These are phyloP conservation scores for Eulemur rubriventer DNA, from an alignment of 2,797 vertebrate species.

Conservation along the genomic window DNA sequence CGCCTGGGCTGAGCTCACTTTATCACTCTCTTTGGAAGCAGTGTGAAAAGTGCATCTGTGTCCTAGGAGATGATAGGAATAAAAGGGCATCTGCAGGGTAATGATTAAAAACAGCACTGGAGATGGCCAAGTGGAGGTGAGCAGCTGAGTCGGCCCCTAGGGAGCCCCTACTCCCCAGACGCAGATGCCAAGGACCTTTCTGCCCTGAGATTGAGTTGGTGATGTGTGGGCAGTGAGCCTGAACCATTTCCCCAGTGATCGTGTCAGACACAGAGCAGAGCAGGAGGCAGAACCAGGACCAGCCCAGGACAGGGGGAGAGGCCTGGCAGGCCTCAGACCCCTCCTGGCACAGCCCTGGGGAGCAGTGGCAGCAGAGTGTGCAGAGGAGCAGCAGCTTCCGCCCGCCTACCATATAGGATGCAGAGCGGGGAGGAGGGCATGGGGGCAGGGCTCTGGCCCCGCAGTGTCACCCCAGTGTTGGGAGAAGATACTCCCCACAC, in stretches of 20 bases:
- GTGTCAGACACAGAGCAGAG: background rate
- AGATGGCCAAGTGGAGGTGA: background rate
- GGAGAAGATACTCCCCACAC: background rate
- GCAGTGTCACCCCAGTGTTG: too few relatives aligned
- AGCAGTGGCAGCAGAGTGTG: background rate
- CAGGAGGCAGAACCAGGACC: background rate
- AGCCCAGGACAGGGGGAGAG: background rate
- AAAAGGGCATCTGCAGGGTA: background rate
- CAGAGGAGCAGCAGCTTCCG: background rate
- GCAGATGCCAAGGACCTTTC: background rate
- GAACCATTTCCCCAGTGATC: background rate
- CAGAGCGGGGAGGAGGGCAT: too few relatives aligned
- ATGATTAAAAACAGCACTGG: background rate
- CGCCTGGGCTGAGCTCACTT: background rate
- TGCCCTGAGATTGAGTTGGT: background rate
- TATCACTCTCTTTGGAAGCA: background rate
- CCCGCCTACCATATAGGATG: background rate
- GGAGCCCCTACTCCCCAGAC: background rate
- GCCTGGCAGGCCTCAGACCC: background rate
- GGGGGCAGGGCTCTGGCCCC: background rate
- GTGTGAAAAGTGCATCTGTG: background rate
- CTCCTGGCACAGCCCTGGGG: background rate
- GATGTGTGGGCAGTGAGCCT: background rate
- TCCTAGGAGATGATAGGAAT: background rate
- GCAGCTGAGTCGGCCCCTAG: background rate